Evolutionary conservation across 2,113 vertebrate genomes (phyloP).

Genomic region (Clarias macrocephalus): DNA sequence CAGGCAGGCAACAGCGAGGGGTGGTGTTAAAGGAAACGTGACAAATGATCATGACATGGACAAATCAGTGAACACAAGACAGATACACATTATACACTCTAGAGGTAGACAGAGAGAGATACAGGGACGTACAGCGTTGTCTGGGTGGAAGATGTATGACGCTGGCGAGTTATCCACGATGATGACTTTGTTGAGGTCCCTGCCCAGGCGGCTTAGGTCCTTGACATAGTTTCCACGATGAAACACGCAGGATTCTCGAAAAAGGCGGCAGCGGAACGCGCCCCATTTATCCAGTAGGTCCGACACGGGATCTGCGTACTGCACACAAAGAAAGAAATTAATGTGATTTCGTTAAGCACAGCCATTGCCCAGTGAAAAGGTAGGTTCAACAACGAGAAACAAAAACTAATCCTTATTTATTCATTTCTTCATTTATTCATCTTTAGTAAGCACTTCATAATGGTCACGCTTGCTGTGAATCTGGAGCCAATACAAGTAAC

Average conservation of each 20-base stretch:
- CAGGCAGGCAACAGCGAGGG: background rate
- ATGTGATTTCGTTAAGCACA: background rate
- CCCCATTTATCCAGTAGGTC: slow-evolving; percentile 95
- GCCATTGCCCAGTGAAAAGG: background rate
- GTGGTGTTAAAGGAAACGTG: background rate
- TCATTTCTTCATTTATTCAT: background rate
- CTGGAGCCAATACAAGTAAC: background rate
- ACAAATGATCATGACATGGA: background rate
- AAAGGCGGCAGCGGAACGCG: slow-evolving; percentile 88
- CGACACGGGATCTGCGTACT: slow-evolving; percentile 95
- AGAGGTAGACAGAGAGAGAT: too few species aligned
- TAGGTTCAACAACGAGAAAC: background rate
- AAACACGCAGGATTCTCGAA: slow-evolving; percentile 94
- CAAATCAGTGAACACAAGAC: background rate
- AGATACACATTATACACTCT: background rate
- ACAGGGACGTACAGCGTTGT: slow-evolving; percentile 83
- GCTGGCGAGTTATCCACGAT: slow-evolving; percentile 97
- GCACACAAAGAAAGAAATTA: background rate
- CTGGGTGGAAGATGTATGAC: slow-evolving; percentile 94
- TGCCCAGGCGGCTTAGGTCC: slow-evolving; percentile 91
- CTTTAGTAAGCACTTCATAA: too few species aligned
- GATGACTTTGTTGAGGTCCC: slow-evolving; percentile 89
- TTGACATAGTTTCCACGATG: slow-evolving; percentile 97
- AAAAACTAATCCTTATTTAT: background rate
- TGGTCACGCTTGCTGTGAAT: background rate